Evolutionary conservation across 1,140 invertebrate species (phyloP), one percentile per base, ranked within the genome.

Genomic region (Dendrolimus punctatus): DNA sequence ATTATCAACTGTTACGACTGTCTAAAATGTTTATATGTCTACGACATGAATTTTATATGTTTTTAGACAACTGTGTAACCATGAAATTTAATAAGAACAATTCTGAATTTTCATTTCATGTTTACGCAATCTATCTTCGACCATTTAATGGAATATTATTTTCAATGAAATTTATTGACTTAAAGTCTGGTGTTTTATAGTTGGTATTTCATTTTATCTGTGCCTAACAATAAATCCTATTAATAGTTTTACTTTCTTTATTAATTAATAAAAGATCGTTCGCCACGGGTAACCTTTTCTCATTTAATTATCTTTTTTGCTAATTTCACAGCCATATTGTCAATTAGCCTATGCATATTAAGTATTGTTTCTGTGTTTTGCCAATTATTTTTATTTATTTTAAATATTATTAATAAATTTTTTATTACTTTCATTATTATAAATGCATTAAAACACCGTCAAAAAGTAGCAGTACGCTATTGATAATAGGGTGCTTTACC

Each of bases 261-360:
- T 6, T n/a, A 42, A 42, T 42, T 42, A 6, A 42, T 6, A 42
- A 7, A 42, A 42, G 6, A 7, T n/a, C 6, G 41, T 42, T 42
- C n/a, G n/a, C 41, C 6, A 6, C 6, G n/a, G 41, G 6, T 42
- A 42, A 42, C 6, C n/a, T 6, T 42, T 6, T 42, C 23, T 23
- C 23, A 42, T 7, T 42, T 42, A 6, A 42, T n/a, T 7, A 41
- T 43, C 40, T 7, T 10, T 83, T 81, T 84, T 82, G 80, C 80
- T 84, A 84, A 86, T 83, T 79, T 86, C 83, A 86, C 83, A 86
- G 83, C 83, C 83, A 73, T 79, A 81, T 75, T 73, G 74, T 83
- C 70, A 83, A 84, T 86, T 86, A 86, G 83, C 83, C 83, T 86
- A 86, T 86, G 82, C 82, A 68, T 82, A 81, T 80, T 68, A 77